Conservation (phyloP, 2,888 invertebrate species). For the Antheraea assamensis region DNA sequence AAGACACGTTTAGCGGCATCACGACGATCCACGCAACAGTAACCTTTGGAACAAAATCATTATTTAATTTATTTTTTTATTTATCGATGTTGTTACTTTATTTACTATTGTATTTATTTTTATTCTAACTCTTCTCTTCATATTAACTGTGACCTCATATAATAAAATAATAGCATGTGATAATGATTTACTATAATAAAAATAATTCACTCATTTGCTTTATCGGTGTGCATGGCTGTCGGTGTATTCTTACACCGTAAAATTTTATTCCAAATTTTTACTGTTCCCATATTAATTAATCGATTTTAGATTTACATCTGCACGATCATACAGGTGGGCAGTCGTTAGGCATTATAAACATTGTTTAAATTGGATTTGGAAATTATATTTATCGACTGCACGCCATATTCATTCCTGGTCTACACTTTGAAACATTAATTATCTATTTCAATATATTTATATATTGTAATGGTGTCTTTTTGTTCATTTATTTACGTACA, state of each 20-base stretch:
- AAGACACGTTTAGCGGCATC: slow-evolving; percentile 46
- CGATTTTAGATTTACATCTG: slow-evolving; percentile 56
- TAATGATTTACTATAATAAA: slow-evolving; percentile 49
- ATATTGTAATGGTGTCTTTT: slow-evolving; percentile 19
- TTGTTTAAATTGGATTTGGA: slow-evolving; percentile 33
- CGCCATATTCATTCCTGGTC: slow-evolving; percentile 61
- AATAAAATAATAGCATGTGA: slow-evolving; percentile 67
- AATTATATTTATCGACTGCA: slow-evolving; percentile 61
- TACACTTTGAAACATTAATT: slow-evolving; percentile 67
- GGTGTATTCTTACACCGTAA: slow-evolving; percentile 52
- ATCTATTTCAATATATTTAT: slow-evolving; percentile 20
- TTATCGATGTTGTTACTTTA: slow-evolving; percentile 54
- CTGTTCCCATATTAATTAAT: slow-evolving; percentile 48
- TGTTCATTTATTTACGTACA: slow-evolving; percentile 24
- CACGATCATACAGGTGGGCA: slow-evolving; percentile 70
- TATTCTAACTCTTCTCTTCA: slow-evolving; percentile 54
- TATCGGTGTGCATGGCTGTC: slow-evolving; percentile 76
- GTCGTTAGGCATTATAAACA: slow-evolving; percentile 53
- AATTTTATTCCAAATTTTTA: slow-evolving; percentile 56
- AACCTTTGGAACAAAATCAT: slow-evolving; percentile 39
- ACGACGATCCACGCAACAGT: slow-evolving; percentile 43
- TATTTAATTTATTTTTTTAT: slow-evolving; percentile 29
- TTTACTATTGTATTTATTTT: slow-evolving; percentile 54
- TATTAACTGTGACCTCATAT: slow-evolving; percentile 70
- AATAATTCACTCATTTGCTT: slow-evolving; percentile 57